Evolutionary conservation across 2,797 vertebrate genomes (phyloP).

Genomic region (Hoplostethus atlanticus): DNA sequence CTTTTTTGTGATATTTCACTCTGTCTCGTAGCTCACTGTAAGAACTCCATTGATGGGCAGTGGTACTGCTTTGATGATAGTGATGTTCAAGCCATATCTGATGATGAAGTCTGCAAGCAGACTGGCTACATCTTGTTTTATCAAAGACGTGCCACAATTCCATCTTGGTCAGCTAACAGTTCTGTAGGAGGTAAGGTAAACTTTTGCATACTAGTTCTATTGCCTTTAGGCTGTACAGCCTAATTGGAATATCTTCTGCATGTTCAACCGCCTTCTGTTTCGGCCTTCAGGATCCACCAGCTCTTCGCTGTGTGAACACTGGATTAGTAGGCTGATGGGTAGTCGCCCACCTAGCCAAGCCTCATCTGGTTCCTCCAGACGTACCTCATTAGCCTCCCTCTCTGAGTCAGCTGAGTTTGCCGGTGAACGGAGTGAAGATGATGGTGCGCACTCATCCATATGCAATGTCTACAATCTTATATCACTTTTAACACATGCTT

Average conservation of each 20-base stretch:
- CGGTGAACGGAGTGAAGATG: slow-evolving; percentile 95
- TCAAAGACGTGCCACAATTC: slow-evolving; percentile 94
- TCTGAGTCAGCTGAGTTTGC: slow-evolving; percentile 95
- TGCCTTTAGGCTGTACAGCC: not conserved
- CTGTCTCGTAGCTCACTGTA: slow-evolving; percentile 90
- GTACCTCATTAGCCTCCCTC: slow-evolving; percentile 95
- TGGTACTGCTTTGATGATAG: slow-evolving; percentile 99
- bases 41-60: slow-evolving; percentile 97
- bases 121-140: slow-evolving; percentile 97
- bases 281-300: slow-evolving; percentile 92
- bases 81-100: slow-evolving; percentile 92
- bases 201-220: not conserved
- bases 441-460: slow-evolving; percentile 83
- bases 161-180: slow-evolving; percentile 98
- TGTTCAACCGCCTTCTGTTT: slow-evolving; percentile 27
- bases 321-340: slow-evolving; percentile 95
- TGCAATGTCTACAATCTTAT: not conserved
- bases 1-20: not conserved
- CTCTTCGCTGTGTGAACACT: slow-evolving; percentile 97
- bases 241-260: not conserved
- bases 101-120: slow-evolving; percentile 95
- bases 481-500: not conserved
- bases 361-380: slow-evolving; percentile 94
- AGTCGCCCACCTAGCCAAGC: slow-evolving; percentile 96
- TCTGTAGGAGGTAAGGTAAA: slow-evolving; percentile 91